A percentile compares a stretch with the other conserved stretches of the same genome.
Evolutionary conservation across 2,797 vertebrate genomes (phyloP).

Genomic region (Phalloptychus januarius): DNA sequence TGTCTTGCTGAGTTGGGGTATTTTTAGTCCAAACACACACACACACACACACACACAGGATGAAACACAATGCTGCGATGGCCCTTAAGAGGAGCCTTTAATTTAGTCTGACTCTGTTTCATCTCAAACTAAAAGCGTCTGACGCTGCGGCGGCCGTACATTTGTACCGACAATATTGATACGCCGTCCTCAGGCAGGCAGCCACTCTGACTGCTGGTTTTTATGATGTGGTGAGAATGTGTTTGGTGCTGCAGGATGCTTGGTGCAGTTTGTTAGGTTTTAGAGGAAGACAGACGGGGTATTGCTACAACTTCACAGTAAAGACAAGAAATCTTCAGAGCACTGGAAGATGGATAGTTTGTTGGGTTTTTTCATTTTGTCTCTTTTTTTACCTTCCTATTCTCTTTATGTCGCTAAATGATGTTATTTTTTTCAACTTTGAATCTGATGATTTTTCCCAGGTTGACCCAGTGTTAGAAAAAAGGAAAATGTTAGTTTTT

Average conservation of each 20-base stretch:
- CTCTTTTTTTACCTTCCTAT: background rate
- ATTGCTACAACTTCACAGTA: background rate
- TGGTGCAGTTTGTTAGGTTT: background rate
- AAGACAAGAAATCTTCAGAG: background rate
- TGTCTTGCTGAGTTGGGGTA: slow-evolving; percentile 54
- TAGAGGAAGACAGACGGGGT: background rate
- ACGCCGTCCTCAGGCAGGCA: too few species aligned
- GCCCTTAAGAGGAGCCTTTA: slow-evolving; percentile 29
- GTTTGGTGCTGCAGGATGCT: background rate
- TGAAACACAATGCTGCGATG: slow-evolving; percentile 14
- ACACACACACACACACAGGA: background rate
- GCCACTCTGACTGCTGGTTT: background rate
- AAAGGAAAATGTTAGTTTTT: too few species aligned
- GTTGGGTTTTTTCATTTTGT: background rate
- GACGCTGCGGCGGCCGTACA: background rate
- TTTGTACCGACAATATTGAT: background rate
- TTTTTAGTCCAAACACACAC: slow-evolving; percentile 48
- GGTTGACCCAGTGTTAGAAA: too few species aligned
- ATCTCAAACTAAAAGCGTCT: background rate
- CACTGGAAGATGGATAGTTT: background rate
- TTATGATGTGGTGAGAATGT: background rate
- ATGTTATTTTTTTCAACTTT: too few species aligned
- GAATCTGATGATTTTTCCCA: too few species aligned
- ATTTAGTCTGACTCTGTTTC: slow-evolving; percentile 31
- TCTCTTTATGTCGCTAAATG: too few species aligned